Evolutionary conservation across 1,140 invertebrate species (phyloP), one percentile per base, ranked within the genome.

Genomic region (Myzus persicae): DNA sequence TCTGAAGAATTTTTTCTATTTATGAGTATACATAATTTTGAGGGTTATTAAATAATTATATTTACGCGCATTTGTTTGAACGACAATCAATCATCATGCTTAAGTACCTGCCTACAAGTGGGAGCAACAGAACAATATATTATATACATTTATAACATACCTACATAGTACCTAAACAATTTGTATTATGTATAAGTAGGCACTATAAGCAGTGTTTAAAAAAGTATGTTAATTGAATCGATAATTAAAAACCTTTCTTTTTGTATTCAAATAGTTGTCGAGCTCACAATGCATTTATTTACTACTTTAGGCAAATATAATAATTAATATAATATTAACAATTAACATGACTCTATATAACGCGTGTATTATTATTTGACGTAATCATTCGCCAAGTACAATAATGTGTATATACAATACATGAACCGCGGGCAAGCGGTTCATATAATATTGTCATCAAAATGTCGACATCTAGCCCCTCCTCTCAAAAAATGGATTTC

Each of bases 171-270:
- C 14, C 31, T 18, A 84, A 84, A 84, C 82, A 84, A 42, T 84
- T 42, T 31, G 59, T 76, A 42, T 84, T 84, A 40, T 84, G 82
- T 40, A 76, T 84, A 40, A 42, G 82, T 40, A 76, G 20, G 59
- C 31, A n/a, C 31, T 76, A 14, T 24, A 24, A 84, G 38, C 82
- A 14, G 3, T 40, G 40, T 84, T 42, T 40, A 84, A 40, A 84
- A 82, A 40, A 40, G 38, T 42, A 31, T 42, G 82, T 84, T 84
- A 84, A 84, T 84, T 84, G 82, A 84, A 84, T 40, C 82, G 18
- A 26, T 26, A 84, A 26, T 42, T 40, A 84, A 76, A 76, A 76
- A 2, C 11, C n/a, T 76, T 76, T 76, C 59, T 76, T 76, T 76
- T 76, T 76, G 14, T 76, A n/a, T 11, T 31, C 40, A 0, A 42